These are phyloP conservation scores for Perca fluviatilis DNA, from an alignment of 2,113 vertebrate species.

Conservation along the genomic window DNA sequence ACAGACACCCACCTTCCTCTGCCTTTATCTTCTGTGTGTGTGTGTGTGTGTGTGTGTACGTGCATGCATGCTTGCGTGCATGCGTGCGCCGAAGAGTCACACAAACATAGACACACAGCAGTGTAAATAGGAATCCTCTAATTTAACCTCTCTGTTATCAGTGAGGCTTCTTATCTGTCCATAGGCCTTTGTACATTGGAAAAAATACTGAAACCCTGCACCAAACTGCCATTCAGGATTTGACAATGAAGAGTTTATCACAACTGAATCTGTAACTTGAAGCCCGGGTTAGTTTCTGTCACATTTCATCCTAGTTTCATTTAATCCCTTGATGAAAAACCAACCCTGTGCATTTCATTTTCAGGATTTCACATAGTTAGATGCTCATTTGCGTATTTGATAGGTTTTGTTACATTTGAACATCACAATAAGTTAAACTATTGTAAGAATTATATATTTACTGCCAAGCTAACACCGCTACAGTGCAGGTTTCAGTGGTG, in stretches of 20 bases:
- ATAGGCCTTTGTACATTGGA: constrained; percentile 10
- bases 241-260: not conserved
- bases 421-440: not conserved
- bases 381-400: not conserved
- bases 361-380: not conserved
- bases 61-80: not conserved
- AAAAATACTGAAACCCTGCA: not conserved
- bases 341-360: not conserved
- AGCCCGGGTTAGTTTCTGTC: not conserved
- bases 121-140: constrained; percentile 39
- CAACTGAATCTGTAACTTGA: not conserved
- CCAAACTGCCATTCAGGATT: constrained; percentile 21
- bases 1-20: constrained; percentile 69
- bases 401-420: not conserved
- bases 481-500: not conserved
- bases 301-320: not conserved
- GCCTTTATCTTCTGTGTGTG: constrained; percentile 34
- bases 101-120: constrained; percentile 9
- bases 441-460: not conserved
- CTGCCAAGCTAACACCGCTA: not conserved
- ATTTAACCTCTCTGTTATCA: constrained; percentile 29
- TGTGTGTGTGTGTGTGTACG: not conserved
- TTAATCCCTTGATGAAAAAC: not conserved
- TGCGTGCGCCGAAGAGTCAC: constrained; percentile 13
- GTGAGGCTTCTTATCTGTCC: constrained; percentile 25